Evolutionary conservation across 2,888 invertebrate species (phyloP).

Genomic region (Euplagia quadripunctaria): DNA sequence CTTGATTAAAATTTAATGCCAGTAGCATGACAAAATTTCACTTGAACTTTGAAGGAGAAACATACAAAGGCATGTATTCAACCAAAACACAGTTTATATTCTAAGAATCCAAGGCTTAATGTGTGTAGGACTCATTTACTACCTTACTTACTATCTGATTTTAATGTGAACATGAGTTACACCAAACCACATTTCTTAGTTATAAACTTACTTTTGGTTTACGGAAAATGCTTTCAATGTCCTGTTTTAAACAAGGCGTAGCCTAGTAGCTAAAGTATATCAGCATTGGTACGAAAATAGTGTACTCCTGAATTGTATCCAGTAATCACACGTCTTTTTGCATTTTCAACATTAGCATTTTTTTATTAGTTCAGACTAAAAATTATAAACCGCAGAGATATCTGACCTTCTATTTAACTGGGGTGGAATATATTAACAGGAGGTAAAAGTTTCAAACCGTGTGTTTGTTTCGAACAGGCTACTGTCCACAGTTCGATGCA

Average conservation of each 20-base stretch:
- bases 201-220: too few relatives aligned
- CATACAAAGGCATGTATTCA: not conserved
- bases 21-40: not conserved
- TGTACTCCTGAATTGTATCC: too few relatives aligned
- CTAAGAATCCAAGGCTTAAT: not conserved
- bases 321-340: too few relatives aligned
- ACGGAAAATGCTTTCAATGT: too few relatives aligned
- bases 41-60: not conserved
- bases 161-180: too few relatives aligned
- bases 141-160: not conserved
- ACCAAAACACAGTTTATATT: not conserved
- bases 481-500: slow-evolving; percentile 93
- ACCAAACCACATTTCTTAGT: too few relatives aligned
- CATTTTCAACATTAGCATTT: too few relatives aligned
- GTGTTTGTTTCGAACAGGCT: slow-evolving; percentile 76
- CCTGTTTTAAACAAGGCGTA: too few relatives aligned
- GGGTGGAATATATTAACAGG: not conserved
- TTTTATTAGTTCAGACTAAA: too few relatives aligned
- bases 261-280: too few relatives aligned
- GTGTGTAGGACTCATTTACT: not conserved
- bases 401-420: not conserved
- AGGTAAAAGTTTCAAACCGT: not conserved
- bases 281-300: too few relatives aligned
- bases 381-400: too few relatives aligned
- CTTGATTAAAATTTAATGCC: not conserved